These are phyloP conservation scores for Corynorhinus townsendii DNA, from an alignment of 2,113 vertebrate species.

Conservation along the genomic window DNA sequence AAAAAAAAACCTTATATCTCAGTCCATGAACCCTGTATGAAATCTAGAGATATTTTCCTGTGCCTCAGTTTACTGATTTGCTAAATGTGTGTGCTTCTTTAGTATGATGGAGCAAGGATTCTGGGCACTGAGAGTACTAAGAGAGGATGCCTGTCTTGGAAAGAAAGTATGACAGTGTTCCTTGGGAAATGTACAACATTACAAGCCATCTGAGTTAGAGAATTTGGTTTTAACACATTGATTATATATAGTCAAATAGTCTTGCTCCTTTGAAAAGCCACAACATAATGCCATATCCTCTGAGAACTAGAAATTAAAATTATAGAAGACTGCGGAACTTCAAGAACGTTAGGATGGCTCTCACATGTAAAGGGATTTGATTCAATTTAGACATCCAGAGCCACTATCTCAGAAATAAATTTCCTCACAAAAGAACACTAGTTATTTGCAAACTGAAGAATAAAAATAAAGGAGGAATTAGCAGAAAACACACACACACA, in stretches of 20 bases:
- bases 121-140: background rate
- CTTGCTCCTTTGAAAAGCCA: background rate
- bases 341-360: background rate
- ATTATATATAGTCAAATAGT: background rate
- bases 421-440: background rate
- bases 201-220: background rate
- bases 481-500: background rate
- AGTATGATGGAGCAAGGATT: background rate
- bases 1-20: background rate
- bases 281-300: background rate
- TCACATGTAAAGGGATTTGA: background rate
- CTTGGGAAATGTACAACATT: background rate
- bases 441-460: background rate
- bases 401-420: background rate
- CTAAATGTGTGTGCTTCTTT: background rate
- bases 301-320: conserved; percentile 9
- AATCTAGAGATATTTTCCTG: background rate
- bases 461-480: background rate
- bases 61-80: background rate
- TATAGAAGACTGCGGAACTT: background rate
- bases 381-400: background rate
- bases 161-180: background rate
- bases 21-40: background rate
- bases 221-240: background rate
- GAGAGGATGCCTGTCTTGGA: background rate